Evolutionary conservation across 2,888 invertebrate genomes (phyloP).

Genomic region (Timema cristinae): DNA sequence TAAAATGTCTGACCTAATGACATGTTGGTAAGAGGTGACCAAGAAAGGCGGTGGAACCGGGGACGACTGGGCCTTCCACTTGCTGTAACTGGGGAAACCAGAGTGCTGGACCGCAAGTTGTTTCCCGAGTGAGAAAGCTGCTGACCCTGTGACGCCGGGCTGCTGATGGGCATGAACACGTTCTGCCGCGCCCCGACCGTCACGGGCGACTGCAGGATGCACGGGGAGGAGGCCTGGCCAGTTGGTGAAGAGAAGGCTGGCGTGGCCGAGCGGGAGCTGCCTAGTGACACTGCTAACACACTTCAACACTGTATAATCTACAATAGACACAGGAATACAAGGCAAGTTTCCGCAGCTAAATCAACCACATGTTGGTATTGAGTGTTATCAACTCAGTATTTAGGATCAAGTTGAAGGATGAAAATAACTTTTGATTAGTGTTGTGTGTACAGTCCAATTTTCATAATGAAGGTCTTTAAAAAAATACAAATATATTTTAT

Average conservation of each 20-base stretch:
- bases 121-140: background rate
- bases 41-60: conserved; percentile 48
- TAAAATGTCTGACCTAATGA: conserved; percentile 42
- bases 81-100: conserved; percentile 42
- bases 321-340: background rate
- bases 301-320: background rate
- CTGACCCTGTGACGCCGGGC: conserved; percentile 46
- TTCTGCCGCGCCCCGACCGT: conserved; percentile 74
- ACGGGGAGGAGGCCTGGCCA: conserved; percentile 61
- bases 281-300: conserved; percentile 70
- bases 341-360: no score
- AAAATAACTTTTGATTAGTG: no score
- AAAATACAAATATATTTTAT: no score
- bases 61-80: conserved; percentile 45
- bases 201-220: conserved; percentile 62
- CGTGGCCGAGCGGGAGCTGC: conserved; percentile 89
- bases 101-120: conserved; percentile 36
- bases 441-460: no score
- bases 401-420: no score
- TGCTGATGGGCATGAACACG: conserved; percentile 87
- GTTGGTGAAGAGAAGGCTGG: conserved; percentile 77
- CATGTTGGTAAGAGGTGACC: conserved; percentile 43
- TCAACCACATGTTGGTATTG: no score
- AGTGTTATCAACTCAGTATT: no score
- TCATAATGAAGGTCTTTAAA: no score